Evolutionary conservation across 2,888 invertebrate genomes (phyloP).

Genomic region (Tetanocera ferruginea): DNA sequence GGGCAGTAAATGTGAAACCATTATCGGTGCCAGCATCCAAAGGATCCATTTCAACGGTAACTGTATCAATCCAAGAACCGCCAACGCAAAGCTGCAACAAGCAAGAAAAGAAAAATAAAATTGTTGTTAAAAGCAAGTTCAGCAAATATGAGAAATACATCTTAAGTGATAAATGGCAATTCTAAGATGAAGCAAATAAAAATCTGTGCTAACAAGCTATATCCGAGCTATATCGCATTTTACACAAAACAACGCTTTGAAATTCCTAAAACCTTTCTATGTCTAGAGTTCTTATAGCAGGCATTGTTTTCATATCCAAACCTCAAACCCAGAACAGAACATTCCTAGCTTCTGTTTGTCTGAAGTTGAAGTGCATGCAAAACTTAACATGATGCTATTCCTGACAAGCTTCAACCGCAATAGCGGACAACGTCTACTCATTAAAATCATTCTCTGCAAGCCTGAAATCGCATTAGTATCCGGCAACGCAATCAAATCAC

Average conservation of each 20-base stretch:
- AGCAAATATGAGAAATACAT: background rate
- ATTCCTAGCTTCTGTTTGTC: no score
- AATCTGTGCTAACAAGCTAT: background rate
- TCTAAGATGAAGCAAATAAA: background rate
- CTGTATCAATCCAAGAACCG: conserved; percentile 91
- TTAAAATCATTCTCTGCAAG: conserved; percentile 32
- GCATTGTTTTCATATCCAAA: no score
- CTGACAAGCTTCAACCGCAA: background rate
- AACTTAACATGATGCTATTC: background rate
- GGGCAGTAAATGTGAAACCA: conserved; percentile 96
- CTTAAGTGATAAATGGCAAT: background rate
- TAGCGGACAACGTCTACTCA: background rate
- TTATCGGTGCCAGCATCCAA: conserved; percentile 95
- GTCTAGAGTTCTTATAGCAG: no score
- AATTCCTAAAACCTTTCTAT: no score
- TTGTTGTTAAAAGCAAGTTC: background rate
- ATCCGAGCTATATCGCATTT: no score
- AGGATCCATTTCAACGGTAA: conserved; percentile 91
- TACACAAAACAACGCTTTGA: no score
- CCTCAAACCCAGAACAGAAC: no score
- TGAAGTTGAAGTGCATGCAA: no score
- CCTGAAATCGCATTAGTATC: conserved; percentile 38
- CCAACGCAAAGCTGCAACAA: conserved; percentile 83
- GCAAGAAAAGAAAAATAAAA: conserved; percentile 20
- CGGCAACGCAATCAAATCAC: conserved; percentile 40